Conservation (phyloP, 2,888 invertebrate genomes). For the Sesia apiformis region DNA sequence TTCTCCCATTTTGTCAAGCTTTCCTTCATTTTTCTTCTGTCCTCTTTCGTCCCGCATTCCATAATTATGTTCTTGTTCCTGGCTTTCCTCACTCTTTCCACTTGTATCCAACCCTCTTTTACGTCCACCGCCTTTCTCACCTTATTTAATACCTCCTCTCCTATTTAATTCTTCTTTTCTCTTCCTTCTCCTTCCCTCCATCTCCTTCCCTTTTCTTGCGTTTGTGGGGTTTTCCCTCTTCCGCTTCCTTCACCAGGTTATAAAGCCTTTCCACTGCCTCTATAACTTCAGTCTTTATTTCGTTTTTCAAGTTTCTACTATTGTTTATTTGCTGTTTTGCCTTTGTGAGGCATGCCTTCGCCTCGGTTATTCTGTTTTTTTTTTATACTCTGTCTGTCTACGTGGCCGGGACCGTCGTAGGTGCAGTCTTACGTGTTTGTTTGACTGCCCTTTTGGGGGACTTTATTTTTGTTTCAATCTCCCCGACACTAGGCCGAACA, state of each 20-base stretch:
- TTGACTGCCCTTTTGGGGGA: no score
- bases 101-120: background rate
- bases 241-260: constrained; percentile 2
- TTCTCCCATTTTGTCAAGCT: background rate
- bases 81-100: background rate
- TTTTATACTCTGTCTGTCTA: no score
- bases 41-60: background rate
- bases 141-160: background rate
- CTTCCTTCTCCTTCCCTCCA: background rate
- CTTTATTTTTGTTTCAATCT: no score
- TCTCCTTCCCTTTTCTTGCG: background rate
- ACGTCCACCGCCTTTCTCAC: background rate
- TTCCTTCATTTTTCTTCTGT: background rate
- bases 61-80: background rate
- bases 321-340: background rate
- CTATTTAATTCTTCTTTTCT: background rate
- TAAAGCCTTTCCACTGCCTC: constrained; percentile 2
- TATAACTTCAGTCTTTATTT: background rate
- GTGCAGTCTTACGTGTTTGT: no score
- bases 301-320: constrained; percentile 1
- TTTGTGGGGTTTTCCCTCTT: no score
- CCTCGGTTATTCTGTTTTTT: background rate
- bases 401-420: no score
- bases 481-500: no score
- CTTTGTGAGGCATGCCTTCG: constrained; percentile 1